Base-by-base conservation (phyloP, 2,888 invertebrate genomes). In the Acleris sparsana region DNA sequence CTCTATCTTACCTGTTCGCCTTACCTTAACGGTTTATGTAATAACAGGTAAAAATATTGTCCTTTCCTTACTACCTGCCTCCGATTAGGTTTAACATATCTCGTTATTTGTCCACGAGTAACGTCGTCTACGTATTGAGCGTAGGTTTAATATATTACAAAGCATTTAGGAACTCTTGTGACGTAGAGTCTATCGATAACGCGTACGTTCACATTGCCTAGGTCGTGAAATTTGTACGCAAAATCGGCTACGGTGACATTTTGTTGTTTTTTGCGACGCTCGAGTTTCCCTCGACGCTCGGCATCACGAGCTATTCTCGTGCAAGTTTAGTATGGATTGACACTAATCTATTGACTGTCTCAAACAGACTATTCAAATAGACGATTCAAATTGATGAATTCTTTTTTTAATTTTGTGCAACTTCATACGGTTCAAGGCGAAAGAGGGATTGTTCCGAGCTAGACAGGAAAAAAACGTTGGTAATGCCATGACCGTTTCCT, bases 181-280 rank as follows among this genome's bases (percentile, higher is more conserved):
- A 53, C 48, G 43, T 43, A 44, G 11, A 11, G 29, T 39, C 49
- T n/a, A 18, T 25, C 48, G 9, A 63, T 48, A 59, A 53, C n/a
- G 18, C 58, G 52, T 46, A 53, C 46, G 22, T 9, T 11, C 5
- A n/a, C 25, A 20, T 64, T 20, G 49, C 43, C 60, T 60, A 64
- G 64, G 63, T 64, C 64, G 53, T 49, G 64, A 60, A 39, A 70
- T 74, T 73, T 70, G 73, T 65, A 70, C 61, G 68, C 63, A 65
- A 72, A 6, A 73, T 74, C 70, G 61, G 67, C 62, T 59, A 57
- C 62, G 64, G 67, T 73, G 73, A 70, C 70, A 62, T 68, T 77
- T 75, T 77, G 64, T 74, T 77, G 64, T 73, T 71, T 66, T 53
- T 63, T 43, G 62, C 17, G 13, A 33, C 49, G 49, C 49, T 49